Conservation (phyloP, 2,797 vertebrate genomes). For the Eremophila alpestris region DNA sequence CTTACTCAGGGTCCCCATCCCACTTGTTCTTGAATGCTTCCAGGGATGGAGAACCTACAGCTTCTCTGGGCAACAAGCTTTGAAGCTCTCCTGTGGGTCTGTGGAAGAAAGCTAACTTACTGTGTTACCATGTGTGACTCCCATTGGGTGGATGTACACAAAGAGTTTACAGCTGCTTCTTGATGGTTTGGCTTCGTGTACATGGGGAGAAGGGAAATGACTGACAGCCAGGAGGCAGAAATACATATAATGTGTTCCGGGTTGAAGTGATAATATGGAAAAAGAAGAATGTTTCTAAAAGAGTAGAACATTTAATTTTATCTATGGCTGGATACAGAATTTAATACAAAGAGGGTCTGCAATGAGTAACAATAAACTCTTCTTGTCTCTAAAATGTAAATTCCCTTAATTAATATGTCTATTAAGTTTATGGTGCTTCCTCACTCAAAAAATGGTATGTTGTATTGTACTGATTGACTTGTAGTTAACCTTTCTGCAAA, state of each 20-base stretch:
- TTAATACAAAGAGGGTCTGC: neutral
- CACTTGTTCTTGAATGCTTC: neutral
- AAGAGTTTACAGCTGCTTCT: neutral
- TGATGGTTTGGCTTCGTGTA: neutral
- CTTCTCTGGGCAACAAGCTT: neutral
- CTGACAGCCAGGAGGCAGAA: neutral
- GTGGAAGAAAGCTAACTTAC: neutral
- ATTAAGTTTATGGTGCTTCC: neutral
- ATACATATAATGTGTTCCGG: neutral
- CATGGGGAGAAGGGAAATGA: neutral
- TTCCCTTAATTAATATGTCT: neutral
- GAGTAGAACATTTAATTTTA: neutral
- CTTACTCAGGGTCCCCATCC: neutral
- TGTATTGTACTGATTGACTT: neutral
- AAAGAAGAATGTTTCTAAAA: neutral
- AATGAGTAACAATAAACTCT: neutral
- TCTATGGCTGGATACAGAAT: neutral
- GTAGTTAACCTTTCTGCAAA: neutral
- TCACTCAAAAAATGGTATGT: neutral
- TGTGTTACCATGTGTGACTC: neutral
- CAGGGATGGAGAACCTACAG: neutral
- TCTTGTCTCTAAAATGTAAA: neutral
- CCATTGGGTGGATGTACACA: neutral
- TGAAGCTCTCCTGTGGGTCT: neutral
- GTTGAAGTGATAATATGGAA: neutral